These are phyloP conservation scores for Caenorhabditis zanzibari DNA, from an alignment of 2,888 invertebrate genomes.

Conservation along the genomic window DNA sequence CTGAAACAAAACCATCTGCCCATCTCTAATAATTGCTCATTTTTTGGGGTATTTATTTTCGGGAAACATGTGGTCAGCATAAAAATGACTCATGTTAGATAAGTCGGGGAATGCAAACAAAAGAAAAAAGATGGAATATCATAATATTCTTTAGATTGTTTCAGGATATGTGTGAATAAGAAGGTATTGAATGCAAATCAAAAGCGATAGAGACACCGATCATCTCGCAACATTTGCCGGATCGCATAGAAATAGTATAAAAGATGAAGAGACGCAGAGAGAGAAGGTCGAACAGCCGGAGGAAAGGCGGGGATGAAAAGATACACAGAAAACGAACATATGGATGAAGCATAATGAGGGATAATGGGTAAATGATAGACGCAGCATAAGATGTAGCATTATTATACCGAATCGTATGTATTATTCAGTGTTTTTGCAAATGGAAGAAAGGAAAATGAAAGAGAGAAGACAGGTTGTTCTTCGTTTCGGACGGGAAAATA, in stretches of 20 bases:
- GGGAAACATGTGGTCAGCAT: slow-evolving; percentile 8
- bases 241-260: slow-evolving; percentile 30
- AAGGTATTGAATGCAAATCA: slow-evolving; percentile 56
- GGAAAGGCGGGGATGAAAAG: slow-evolving; percentile 15
- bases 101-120: background rate
- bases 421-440: slow-evolving; percentile 61
- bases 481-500: background rate
- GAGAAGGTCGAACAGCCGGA: slow-evolving; percentile 44
- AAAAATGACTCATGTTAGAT: slow-evolving; percentile 20
- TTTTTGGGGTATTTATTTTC: slow-evolving; percentile 8
- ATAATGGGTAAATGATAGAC: slow-evolving; percentile 27
- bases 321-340: slow-evolving; percentile 53
- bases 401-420: slow-evolving; percentile 52
- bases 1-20: slow-evolving; percentile 3
- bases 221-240: slow-evolving; percentile 57
- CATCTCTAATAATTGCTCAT: background rate
- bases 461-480: slow-evolving; percentile 31
- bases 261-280: slow-evolving; percentile 46
- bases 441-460: slow-evolving; percentile 15
- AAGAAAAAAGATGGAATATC: slow-evolving; percentile 1
- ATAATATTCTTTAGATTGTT: slow-evolving; percentile 22
- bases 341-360: slow-evolving; percentile 49
- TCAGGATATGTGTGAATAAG: slow-evolving; percentile 43
- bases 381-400: slow-evolving; percentile 20
- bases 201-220: slow-evolving; percentile 39